Base-by-base conservation (phyloP, 2,113 vertebrate genomes). In the Tetraodon nigroviridis region DNA sequence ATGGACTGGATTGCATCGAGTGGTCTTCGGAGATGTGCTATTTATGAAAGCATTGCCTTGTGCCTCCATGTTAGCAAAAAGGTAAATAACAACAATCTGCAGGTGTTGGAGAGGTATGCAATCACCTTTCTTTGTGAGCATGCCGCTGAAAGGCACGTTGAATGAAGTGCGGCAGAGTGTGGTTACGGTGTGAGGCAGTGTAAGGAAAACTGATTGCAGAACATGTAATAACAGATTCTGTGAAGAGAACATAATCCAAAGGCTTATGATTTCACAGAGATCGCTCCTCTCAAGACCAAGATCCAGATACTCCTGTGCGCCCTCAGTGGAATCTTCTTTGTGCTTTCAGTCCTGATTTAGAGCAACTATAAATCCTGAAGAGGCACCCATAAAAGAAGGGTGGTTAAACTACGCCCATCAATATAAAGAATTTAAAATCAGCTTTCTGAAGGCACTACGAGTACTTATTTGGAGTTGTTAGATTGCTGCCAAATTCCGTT, bases 331-430 rank as follows among this genome's bases (percentile, higher is more conserved):
- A 69, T 84, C 76, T 69, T 73, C 70, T 78, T 78, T 76, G 79
- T 77, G 67, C 75, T 83, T 81, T 83, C 74, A 84, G 55, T 65
- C 59, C 72, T 81, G 44, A 19, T 88, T 89, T 88, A 84, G 78
- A 73, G 87, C 82, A 86, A 87, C 82, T 58, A 70, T 77, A 80
- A 83, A 89, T 87, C 76, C 79, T 73, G 75, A 66, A 79, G 81
- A 82, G 84, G 76, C 44, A 80, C 81, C 82, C 80, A 64, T 87
- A 83, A 88, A 84, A 56, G 71, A 64, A 60, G 50, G 66, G 69
- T 61, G 75, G 53, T 86, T 78, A 81, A 66, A 76, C 71, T 17
- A 76, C 67, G 64, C 56, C 76, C 81, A 86, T 82, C 86, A 86
- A 87, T 86, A 86, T 72, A 76, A 64, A 80, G 73, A 67, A 79